phyloP scores from a whole-genome alignment of 2,797 vertebrate species.

The Mus spretus region DNA sequence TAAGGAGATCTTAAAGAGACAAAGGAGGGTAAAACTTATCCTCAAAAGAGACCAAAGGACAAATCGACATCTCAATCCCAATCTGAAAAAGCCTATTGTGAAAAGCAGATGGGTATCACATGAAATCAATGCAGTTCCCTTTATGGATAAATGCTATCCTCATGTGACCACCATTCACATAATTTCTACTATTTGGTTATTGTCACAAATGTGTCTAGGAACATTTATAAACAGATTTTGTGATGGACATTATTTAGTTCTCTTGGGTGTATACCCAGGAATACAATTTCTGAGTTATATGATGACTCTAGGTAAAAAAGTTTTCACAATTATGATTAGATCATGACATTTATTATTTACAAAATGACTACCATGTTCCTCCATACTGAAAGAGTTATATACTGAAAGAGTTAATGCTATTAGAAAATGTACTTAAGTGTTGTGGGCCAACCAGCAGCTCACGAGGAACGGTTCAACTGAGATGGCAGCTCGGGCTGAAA shows the following conservation, averaged over 20 bases:
- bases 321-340: background rate
- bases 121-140: background rate
- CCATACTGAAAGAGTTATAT: background rate
- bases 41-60: slow-evolving; percentile 30
- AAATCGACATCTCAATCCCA: background rate
- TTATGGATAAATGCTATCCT: slow-evolving; percentile 13
- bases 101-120: background rate
- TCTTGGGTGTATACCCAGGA: background rate
- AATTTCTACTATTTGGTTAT: background rate
- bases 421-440: background rate
- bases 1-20: background rate
- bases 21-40: background rate
- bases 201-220: background rate
- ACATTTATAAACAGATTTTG: background rate
- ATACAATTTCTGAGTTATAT: background rate
- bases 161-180: background rate
- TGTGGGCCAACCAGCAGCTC: too few relatives aligned
- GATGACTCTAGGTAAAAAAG: background rate
- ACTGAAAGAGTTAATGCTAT: background rate
- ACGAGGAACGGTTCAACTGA: too few relatives aligned
- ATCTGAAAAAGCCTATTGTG: background rate
- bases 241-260: background rate
- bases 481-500: too few relatives aligned
- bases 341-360: slow-evolving; percentile 35
- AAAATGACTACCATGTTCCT: background rate